These are phyloP conservation scores for Phytoseiulus persimilis DNA, from an alignment of 2,888 invertebrate species.

Conservation along the genomic window DNA sequence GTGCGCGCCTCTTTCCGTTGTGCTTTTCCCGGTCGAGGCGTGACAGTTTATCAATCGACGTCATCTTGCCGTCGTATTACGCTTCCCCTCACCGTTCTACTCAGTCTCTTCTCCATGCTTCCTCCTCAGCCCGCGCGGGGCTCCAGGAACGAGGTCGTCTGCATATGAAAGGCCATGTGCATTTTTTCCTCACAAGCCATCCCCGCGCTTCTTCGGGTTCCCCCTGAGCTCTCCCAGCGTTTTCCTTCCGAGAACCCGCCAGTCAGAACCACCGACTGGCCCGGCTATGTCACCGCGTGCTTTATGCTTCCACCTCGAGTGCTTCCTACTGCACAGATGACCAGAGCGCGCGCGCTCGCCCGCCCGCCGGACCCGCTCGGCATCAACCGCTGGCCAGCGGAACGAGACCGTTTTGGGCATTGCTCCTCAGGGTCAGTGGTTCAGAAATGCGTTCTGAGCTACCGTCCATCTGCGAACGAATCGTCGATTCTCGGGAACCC, in stretches of 20 bases:
- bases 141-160: background rate
- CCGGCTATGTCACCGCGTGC: background rate
- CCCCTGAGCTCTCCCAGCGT: background rate
- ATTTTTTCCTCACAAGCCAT: background rate
- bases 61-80: background rate
- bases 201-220: background rate
- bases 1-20: background rate
- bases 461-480: background rate
- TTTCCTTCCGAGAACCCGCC: background rate
- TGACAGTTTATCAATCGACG: conserved; percentile 5
- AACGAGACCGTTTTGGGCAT: background rate
- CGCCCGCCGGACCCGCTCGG: background rate
- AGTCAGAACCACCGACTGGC: background rate
- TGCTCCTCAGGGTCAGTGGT: background rate
- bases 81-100: background rate
- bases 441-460: too few relatives aligned
- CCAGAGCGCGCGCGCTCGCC: background rate
- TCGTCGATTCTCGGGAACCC: background rate
- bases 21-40: background rate
- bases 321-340: background rate
- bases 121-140: too few relatives aligned
- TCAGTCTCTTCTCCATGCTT: background rate
- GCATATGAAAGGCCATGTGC: background rate
- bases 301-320: background rate
- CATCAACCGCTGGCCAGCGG: background rate